Conservation (phyloP, 2,113 vertebrate species). For the Phyllopteryx taeniolatus region DNA sequence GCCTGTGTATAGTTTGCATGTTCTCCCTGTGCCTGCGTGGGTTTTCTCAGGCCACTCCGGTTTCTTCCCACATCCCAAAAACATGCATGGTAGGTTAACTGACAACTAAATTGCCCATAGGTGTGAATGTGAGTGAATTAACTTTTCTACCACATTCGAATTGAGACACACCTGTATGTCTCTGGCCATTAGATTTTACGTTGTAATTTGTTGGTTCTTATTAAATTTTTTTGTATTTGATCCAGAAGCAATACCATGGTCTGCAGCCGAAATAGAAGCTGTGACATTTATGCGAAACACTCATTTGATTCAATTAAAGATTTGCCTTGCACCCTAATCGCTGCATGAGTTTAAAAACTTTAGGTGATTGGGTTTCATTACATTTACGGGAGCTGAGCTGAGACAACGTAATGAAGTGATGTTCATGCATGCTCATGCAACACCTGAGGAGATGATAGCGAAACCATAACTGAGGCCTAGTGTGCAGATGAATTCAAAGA, state of each 20-base stretch:
- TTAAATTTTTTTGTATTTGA: background rate
- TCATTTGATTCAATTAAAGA: conserved; percentile 20
- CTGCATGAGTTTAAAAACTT: conserved; percentile 5
- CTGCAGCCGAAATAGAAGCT: conserved; percentile 25
- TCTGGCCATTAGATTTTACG: background rate
- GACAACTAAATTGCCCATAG: no score
- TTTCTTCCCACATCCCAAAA: no score
- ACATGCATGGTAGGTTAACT: no score
- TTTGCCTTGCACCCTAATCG: background rate
- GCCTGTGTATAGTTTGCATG: no score
- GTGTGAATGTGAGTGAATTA: no score
- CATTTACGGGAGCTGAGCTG: conserved; percentile 3
- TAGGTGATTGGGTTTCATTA: conserved; percentile 27
- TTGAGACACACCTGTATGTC: background rate
- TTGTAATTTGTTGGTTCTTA: background rate
- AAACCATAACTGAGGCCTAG: background rate
- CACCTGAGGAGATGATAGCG: conserved; percentile 9
- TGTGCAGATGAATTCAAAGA: conserved; percentile 26
- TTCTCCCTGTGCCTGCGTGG: no score
- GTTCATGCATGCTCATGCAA: conserved; percentile 19
- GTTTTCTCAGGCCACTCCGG: no score
- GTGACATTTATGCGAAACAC: conserved; percentile 26
- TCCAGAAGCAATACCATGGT: conserved; percentile 5
- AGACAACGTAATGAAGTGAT: conserved; percentile 26
- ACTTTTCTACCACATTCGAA: background rate